phyloP scores from a whole-genome alignment of 2,113 vertebrate genomes.

The Ptilonorhynchus violaceus region DNA sequence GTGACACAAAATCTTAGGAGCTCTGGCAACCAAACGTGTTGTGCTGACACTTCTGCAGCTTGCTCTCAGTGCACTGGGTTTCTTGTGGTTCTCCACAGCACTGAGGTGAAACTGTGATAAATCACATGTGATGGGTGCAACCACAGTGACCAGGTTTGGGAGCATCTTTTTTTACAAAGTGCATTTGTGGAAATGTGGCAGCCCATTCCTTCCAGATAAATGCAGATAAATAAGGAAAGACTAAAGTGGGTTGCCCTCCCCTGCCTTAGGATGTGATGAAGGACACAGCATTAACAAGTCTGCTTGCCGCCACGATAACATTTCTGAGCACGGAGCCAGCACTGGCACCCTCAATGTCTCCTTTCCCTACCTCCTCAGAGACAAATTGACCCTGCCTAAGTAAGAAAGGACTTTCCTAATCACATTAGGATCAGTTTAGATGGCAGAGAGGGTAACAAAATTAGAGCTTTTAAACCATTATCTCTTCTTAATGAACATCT shows the following conservation, averaged over 20 bases:
- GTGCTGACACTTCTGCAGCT: background rate
- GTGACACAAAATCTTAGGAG: background rate
- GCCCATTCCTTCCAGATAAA: background rate
- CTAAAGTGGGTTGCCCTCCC: background rate
- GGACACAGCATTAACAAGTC: background rate
- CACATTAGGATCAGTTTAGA: slow-evolving; percentile 71
- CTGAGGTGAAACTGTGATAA: background rate
- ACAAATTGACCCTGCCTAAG: slow-evolving; percentile 69
- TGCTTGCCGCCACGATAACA: slow-evolving; percentile 25
- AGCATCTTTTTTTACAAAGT: background rate
- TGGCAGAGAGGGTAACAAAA: slow-evolving; percentile 68
- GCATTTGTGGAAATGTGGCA: background rate
- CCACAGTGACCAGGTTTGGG: background rate
- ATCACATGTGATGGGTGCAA: background rate
- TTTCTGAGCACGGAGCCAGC: slow-evolving; percentile 51
- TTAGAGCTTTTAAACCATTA: slow-evolving; percentile 77
- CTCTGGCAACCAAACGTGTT: background rate
- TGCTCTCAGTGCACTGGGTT: background rate
- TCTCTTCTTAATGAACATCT: slow-evolving; percentile 54
- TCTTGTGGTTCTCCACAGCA: background rate
- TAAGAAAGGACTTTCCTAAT: slow-evolving; percentile 68
- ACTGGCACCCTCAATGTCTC: slow-evolving; percentile 20
- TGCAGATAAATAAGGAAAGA: slow-evolving; percentile 20
- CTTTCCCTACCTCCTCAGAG: slow-evolving; percentile 24
- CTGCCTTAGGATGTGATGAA: slow-evolving; percentile 18